phyloP scores from a whole-genome alignment of 2,797 vertebrate genomes.

The Enteromius anoplus region DNA sequence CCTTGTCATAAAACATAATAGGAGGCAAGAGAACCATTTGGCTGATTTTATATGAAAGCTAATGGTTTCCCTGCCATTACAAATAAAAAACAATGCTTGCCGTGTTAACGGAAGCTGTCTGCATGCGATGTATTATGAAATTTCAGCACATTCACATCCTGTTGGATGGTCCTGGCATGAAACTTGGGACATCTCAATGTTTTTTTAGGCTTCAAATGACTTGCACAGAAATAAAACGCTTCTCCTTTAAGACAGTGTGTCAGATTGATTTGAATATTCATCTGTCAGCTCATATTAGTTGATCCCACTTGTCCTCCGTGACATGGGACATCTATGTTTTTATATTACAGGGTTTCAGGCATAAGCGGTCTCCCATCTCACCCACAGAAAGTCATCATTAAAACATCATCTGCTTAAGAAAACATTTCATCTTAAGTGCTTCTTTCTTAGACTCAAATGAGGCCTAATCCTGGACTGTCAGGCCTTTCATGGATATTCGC shows the following conservation, averaged over 20 bases:
- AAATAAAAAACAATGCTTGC: conserved; percentile 35
- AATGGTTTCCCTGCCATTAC: conserved; percentile 11
- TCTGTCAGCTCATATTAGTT: conserved; percentile 13
- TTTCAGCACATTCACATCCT: conserved; percentile 5
- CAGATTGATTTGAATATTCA: not conserved
- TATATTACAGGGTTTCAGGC: not conserved
- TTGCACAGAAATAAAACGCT: not conserved
- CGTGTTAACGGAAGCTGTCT: conserved; percentile 6
- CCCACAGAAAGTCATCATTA: conserved; percentile 20
- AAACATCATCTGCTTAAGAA: conserved; percentile 5
- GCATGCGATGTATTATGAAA: not conserved
- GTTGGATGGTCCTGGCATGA: not conserved
- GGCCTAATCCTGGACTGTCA: conserved; percentile 1
- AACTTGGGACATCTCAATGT: not conserved
- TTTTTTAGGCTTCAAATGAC: not conserved
- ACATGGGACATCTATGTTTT: conserved; percentile 4
- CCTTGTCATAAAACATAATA: conserved; percentile 19
- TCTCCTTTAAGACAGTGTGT: not conserved
- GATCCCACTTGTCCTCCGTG: conserved; percentile 10
- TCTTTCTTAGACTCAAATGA: conserved; percentile 11
- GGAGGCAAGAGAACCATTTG: conserved; percentile 22
- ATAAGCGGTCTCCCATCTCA: conserved; percentile 1
- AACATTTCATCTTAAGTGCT: conserved; percentile 1
- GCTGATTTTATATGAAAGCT: conserved; percentile 25
- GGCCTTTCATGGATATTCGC: not conserved